A percentile compares a stretch with the other conserved stretches of the same genome.
Evolutionary conservation across 2,113 vertebrate species (phyloP).

Genomic region (Menura novaehollandiae): DNA sequence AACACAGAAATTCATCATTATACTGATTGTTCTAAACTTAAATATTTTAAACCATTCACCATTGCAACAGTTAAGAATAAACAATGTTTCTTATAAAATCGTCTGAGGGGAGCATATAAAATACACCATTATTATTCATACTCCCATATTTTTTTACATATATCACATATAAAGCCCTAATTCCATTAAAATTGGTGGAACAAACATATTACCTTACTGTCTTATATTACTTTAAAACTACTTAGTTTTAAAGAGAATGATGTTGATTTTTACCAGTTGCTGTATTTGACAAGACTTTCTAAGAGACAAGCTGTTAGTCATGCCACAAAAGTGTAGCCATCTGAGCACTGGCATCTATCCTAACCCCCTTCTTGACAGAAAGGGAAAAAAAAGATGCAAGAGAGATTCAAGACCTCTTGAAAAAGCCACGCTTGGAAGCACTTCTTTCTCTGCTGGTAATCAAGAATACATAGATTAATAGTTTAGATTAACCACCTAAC

Average conservation of each 20-base stretch:
- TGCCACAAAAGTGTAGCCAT: background rate
- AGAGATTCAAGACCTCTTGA: background rate
- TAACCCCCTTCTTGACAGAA: background rate
- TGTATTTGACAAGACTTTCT: background rate
- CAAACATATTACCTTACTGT: background rate
- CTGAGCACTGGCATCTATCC: background rate
- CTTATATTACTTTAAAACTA: background rate
- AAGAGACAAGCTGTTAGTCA: background rate
- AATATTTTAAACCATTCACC: background rate
- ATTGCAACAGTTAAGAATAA: background rate
- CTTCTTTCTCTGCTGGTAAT: background rate
- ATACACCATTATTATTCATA: background rate
- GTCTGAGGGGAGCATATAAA: background rate
- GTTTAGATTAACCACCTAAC: background rate
- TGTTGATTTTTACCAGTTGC: background rate
- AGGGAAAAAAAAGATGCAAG: background rate
- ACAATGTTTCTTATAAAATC: background rate
- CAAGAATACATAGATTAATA: background rate
- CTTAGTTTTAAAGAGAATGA: background rate
- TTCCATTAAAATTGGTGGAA: background rate
- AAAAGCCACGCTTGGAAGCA: background rate
- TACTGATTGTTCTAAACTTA: background rate
- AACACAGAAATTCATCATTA: slow-evolving; percentile 31
- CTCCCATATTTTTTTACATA: background rate
- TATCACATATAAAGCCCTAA: background rate